phyloP scores from a whole-genome alignment of 2,888 invertebrate species.

The Beris chalybata region DNA sequence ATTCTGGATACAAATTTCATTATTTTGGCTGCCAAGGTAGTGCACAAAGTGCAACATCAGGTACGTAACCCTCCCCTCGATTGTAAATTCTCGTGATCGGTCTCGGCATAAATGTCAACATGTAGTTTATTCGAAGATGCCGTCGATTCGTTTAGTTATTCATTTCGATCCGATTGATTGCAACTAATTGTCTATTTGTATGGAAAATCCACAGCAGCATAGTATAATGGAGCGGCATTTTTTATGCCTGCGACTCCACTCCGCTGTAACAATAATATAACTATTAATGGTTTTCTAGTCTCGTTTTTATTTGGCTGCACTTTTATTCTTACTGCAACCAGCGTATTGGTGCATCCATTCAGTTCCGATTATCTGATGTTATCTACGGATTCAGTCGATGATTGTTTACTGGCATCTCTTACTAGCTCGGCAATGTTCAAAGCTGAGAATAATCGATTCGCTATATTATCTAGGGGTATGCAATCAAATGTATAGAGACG shows the following conservation, averaged over 20 bases:
- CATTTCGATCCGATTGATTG: constrained; percentile 34
- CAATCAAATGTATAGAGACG: neutral
- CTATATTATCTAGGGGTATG: neutral
- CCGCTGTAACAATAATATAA: neutral
- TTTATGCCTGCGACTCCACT: neutral
- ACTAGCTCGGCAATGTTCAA: neutral
- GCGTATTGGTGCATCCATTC: too few species aligned
- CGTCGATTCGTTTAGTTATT: neutral
- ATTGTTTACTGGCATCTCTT: constrained; percentile 1
- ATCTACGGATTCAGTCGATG: neutral
- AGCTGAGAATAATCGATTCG: neutral
- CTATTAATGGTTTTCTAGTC: neutral
- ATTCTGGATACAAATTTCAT: too few species aligned
- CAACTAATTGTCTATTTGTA: constrained; percentile 37
- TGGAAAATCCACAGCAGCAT: constrained; percentile 1
- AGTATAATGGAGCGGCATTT: neutral
- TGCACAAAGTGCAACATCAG: too few species aligned
- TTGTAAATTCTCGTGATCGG: too few species aligned
- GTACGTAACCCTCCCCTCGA: too few species aligned
- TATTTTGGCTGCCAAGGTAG: too few species aligned
- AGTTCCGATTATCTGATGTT: neutral
- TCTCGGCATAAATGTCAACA: constrained; percentile 33
- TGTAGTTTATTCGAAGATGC: constrained; percentile 22
- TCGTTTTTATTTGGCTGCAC: neutral
- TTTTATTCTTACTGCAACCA: neutral